phyloP scores from a whole-genome alignment of 2,797 vertebrate genomes.

The Choloepus didactylus region DNA sequence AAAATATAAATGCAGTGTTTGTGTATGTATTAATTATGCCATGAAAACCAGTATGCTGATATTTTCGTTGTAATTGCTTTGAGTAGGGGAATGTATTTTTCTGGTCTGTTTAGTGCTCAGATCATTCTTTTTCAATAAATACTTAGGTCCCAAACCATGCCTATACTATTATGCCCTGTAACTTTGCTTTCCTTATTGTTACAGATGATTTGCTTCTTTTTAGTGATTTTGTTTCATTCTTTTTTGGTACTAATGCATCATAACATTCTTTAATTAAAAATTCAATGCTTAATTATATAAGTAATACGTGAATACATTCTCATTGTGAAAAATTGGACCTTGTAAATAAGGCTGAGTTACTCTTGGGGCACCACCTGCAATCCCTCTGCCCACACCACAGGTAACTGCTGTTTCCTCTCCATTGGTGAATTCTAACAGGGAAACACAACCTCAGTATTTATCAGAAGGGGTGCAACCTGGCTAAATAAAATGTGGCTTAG shows the following conservation, averaged over 20 bases:
- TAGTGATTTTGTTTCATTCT: conserved; percentile 38
- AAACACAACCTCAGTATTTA: neutral
- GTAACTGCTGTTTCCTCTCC: rapidly evolving
- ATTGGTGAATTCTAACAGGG: neutral
- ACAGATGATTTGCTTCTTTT: neutral
- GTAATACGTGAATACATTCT: neutral
- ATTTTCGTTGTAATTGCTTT: conserved; percentile 53
- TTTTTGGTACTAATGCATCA: conserved; percentile 17
- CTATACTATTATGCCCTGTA: neutral
- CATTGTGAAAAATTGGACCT: neutral
- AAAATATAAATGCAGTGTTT: conserved; percentile 44
- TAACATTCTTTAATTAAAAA: conserved; percentile 39
- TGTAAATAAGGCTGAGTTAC: neutral
- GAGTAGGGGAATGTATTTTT: conserved; percentile 23
- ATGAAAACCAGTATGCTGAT: neutral
- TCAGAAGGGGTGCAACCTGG: neutral
- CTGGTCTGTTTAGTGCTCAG: conserved; percentile 8
- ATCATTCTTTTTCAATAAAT: conserved; percentile 63
- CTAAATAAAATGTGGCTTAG: neutral
- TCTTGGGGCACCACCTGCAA: neutral
- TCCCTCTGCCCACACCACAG: neutral
- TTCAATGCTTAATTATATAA: neutral
- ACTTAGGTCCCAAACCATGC: neutral
- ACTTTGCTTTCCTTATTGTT: conserved; percentile 45
- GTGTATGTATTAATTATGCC: conserved; percentile 10